Percentiles rank a stretch among this genome's conserved stretches.
Evolutionary conservation across 2,797 vertebrate genomes (phyloP).

Genomic region (Clamator glandarius): DNA sequence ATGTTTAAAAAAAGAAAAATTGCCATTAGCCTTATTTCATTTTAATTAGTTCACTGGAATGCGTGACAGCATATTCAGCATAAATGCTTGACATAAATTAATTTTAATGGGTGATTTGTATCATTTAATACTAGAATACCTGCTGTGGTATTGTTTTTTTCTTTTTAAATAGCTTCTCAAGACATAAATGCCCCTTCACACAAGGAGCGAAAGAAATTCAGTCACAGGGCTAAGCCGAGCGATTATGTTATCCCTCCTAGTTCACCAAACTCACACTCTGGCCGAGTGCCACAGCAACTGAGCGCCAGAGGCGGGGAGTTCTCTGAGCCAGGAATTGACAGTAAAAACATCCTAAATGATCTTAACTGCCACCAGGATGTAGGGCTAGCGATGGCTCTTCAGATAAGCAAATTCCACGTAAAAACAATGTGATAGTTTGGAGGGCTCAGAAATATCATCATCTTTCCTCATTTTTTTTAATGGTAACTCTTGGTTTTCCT

Average conservation of each 20-base stretch:
- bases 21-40: slow-evolving; percentile 12
- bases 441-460: neutral
- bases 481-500: neutral
- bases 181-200: neutral
- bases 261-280: neutral
- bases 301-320: slow-evolving; percentile 43
- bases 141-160: neutral
- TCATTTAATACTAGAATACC: neutral
- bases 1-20: neutral
- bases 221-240: neutral
- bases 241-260: neutral
- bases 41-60: slow-evolving; percentile 24
- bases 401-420: slow-evolving; percentile 38
- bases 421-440: neutral
- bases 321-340: slow-evolving; percentile 62
- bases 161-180: neutral
- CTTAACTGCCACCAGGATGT: slow-evolving; percentile 59
- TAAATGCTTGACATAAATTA: neutral
- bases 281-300: slow-evolving; percentile 1
- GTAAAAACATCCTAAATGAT: slow-evolving; percentile 66
- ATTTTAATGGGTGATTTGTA: neutral
- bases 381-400: neutral
- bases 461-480: neutral
- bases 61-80: neutral
- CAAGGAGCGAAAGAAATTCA: neutral